phyloP scores from a whole-genome alignment of 2,888 invertebrate genomes.

The Coronaproctus castanopsis region DNA sequence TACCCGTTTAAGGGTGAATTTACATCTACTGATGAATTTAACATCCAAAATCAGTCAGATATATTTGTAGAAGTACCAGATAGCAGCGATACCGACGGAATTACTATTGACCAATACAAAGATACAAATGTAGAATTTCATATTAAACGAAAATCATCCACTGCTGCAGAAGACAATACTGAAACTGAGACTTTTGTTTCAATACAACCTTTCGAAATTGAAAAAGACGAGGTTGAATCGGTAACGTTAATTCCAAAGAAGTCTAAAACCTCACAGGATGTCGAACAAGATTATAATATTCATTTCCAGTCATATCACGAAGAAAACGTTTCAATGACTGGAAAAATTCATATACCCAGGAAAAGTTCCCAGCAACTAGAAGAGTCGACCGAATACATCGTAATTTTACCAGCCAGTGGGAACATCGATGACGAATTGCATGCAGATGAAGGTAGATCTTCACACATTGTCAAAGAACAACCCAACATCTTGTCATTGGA shows the following conservation, averaged over 20 bases:
- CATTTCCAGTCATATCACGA: constrained; percentile 66
- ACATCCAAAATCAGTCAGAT: too few relatives aligned
- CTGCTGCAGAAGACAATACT: too few relatives aligned
- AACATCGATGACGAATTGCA: constrained; percentile 22
- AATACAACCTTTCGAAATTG: too few relatives aligned
- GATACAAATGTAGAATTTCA: too few relatives aligned
- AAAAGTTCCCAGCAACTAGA: constrained; percentile 34
- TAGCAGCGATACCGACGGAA: too few relatives aligned
- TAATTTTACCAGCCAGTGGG: constrained; percentile 36
- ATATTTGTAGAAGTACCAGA: too few relatives aligned
- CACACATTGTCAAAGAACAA: neutral
- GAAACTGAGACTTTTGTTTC: too few relatives aligned
- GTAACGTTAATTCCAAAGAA: constrained; percentile 37
- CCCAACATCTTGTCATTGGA: neutral
- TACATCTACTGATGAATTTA: too few relatives aligned
- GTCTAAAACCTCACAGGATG: constrained; percentile 58
- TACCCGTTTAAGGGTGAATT: too few relatives aligned
- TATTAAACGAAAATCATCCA: too few relatives aligned
- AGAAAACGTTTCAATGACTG: constrained; percentile 69
- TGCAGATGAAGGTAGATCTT: constrained; percentile 25
- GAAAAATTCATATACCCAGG: constrained; percentile 52
- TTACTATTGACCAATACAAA: too few relatives aligned
- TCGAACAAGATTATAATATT: constrained; percentile 76
- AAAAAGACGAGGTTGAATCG: constrained; percentile 40
- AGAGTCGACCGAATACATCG: constrained; percentile 48